Percentiles rank a stretch among this genome's conserved stretches.
Conservation (phyloP, 1,140 invertebrate genomes). For the Drosophila sp. region DNA sequence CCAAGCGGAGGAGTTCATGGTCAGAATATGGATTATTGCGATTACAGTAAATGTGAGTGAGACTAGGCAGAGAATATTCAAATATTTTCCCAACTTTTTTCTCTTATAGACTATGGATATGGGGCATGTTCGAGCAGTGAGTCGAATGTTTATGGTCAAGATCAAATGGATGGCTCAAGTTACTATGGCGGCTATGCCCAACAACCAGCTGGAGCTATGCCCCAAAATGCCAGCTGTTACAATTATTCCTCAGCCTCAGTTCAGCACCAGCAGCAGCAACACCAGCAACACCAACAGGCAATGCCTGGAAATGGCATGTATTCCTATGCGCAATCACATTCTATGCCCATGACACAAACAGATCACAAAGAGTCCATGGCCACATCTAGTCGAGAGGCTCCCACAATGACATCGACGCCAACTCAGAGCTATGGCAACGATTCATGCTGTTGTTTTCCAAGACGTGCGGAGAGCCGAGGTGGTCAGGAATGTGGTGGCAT, state of each 20-base stretch:
- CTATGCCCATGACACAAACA: slow-evolving; percentile 28
- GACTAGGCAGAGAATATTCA: too few species aligned
- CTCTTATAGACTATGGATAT: background rate
- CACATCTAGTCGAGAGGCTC: background rate
- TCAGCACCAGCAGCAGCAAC: background rate
- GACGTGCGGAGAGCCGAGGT: background rate
- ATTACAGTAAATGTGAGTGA: slow-evolving; percentile 30
- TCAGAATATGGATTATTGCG: slow-evolving; percentile 16
- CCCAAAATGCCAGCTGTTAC: slow-evolving; percentile 7
- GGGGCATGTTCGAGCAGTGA: background rate
- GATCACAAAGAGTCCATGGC: background rate
- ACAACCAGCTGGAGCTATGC: background rate
- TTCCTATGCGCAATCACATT: background rate
- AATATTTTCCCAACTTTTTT: background rate
- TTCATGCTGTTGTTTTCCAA: slow-evolving; percentile 5
- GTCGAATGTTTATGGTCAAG: background rate
- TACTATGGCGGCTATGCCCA: background rate
- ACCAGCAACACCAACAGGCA: background rate
- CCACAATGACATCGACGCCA: background rate
- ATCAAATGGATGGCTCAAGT: background rate
- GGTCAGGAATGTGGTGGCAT: background rate
- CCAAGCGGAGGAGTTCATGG: background rate
- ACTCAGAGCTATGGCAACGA: slow-evolving; percentile 11
- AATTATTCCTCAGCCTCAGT: background rate
- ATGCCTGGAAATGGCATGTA: slow-evolving; percentile 5